A percentile compares a stretch with the other conserved stretches of the same genome.
phyloP scores from a whole-genome alignment of 2,113 vertebrate species.

The Nerophis ophidion region DNA sequence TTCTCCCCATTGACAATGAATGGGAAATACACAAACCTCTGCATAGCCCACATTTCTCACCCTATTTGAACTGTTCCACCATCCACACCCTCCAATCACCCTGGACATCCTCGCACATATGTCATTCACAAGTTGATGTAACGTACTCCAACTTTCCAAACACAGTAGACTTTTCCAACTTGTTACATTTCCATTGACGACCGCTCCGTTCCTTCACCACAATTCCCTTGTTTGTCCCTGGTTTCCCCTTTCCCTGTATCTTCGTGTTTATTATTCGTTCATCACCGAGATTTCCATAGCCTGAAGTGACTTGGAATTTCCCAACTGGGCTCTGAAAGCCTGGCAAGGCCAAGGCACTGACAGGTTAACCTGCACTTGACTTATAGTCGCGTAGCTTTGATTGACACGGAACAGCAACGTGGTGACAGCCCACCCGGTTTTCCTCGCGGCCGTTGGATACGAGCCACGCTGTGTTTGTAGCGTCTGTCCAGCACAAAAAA shows the following conservation, averaged over 20 bases:
- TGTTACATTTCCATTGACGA: neutral
- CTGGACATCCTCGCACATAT: no score
- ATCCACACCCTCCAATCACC: no score
- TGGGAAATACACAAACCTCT: no score
- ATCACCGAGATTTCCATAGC: conserved; percentile 5
- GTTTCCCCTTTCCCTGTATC: neutral
- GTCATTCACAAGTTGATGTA: no score
- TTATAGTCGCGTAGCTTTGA: conserved; percentile 2
- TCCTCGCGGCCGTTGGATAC: conserved; percentile 3
- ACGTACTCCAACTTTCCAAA: no score
- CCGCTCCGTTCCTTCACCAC: neutral
- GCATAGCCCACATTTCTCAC: no score
- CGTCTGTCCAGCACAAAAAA: no score
- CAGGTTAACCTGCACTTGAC: conserved; percentile 11
- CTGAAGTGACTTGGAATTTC: conserved; percentile 9
- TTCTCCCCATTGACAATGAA: no score
- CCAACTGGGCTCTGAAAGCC: conserved; percentile 4
- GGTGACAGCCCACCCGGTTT: conserved; percentile 3
- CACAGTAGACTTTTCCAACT: no score
- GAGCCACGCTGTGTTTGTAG: neutral
- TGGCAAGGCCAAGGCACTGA: conserved; percentile 4
- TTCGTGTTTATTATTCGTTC: neutral
- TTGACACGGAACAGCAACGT: conserved; percentile 3
- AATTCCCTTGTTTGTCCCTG: neutral
- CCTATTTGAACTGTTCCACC: no score